Conservation (phyloP, 2,797 vertebrate species). For the Myotis myotis region DNA sequence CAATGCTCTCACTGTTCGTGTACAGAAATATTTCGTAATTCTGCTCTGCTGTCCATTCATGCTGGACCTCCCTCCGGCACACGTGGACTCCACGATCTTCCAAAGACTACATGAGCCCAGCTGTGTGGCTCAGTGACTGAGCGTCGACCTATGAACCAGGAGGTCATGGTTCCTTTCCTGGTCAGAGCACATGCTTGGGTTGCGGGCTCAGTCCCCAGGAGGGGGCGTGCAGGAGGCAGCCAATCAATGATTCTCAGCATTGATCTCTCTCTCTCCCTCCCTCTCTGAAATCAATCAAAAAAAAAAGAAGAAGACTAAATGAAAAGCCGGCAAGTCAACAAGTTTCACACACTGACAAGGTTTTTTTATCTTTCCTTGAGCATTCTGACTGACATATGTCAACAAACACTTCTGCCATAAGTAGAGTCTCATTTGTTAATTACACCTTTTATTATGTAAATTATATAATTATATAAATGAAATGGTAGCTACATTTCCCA, state of each 20-base stretch:
- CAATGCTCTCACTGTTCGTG: not conserved
- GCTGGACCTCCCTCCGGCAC: not conserved
- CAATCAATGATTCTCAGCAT: too few relatives aligned
- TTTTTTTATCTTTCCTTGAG: not conserved
- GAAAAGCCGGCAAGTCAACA: not conserved
- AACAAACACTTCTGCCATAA: not conserved
- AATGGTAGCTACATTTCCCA: not conserved
- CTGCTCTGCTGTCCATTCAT: not conserved
- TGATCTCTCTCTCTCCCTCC: too few relatives aligned
- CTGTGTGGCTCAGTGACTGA: too few relatives aligned
- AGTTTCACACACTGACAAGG: not conserved
- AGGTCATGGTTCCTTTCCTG: too few relatives aligned
- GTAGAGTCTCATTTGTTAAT: too few relatives aligned
- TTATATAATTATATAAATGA: not conserved
- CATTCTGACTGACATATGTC: not conserved
- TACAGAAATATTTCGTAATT: not conserved
- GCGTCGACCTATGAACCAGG: too few relatives aligned
- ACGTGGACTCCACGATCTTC: not conserved
- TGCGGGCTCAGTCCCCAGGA: too few relatives aligned
- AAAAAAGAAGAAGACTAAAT: not conserved
- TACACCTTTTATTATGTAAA: not conserved
- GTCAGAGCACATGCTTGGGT: too few relatives aligned
- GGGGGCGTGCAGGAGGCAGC: too few relatives aligned
- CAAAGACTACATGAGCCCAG: too few relatives aligned
- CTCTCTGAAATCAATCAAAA: too few relatives aligned